A percentile compares a stretch with the other conserved stretches of the same genome.
Evolutionary conservation across 2,888 invertebrate genomes (phyloP).

Genomic region (Endomychus coccineus): DNA sequence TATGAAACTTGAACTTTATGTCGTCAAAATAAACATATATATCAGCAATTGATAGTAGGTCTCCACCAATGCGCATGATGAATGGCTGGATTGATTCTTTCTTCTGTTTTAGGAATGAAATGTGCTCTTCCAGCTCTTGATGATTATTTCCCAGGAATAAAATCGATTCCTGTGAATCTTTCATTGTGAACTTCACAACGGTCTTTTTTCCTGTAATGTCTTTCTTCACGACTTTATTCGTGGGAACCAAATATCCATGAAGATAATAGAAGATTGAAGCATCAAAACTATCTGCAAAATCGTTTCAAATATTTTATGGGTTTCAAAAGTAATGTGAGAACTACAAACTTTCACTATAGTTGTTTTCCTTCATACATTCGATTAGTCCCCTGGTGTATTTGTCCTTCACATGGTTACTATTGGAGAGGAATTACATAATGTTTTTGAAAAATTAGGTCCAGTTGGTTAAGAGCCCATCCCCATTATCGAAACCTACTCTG

Average conservation of each 20-base stretch:
- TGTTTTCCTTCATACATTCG: too few species aligned
- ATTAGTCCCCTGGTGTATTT: too few species aligned
- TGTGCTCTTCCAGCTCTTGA: not conserved
- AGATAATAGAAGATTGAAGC: not conserved
- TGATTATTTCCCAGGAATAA: not conserved
- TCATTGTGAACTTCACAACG: not conserved
- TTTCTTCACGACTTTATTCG: not conserved
- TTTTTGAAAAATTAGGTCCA: not conserved
- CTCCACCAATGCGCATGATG: not conserved
- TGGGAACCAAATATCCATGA: not conserved
- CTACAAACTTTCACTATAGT: too few species aligned
- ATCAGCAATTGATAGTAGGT: too few species aligned
- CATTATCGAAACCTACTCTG: not conserved
- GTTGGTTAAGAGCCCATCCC: not conserved
- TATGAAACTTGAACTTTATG: not conserved
- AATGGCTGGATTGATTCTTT: slow-evolving; percentile 1
- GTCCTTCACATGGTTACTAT: not conserved
- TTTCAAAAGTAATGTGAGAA: too few species aligned
- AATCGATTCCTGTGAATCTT: slow-evolving; percentile 1
- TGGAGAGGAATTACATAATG: not conserved
- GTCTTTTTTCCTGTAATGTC: not conserved
- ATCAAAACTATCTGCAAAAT: not conserved
- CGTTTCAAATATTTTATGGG: too few species aligned
- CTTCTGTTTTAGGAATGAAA: not conserved
- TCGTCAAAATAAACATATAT: slow-evolving; percentile 1